Conservation (phyloP, 2,113 vertebrate species). For the Gila orcuttii region DNA sequence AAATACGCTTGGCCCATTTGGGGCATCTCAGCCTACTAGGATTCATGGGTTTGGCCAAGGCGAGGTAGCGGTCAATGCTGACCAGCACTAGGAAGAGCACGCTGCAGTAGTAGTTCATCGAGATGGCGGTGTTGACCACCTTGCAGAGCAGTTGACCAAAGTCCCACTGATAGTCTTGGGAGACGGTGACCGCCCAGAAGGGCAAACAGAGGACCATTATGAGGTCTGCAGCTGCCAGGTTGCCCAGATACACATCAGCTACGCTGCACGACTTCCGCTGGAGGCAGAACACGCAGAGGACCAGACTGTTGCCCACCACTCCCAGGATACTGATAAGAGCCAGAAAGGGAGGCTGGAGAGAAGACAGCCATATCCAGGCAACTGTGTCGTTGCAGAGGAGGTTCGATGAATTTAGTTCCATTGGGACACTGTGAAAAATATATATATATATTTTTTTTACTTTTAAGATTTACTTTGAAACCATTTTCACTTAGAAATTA, state of each 20-base stretch:
- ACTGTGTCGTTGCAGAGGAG: slow-evolving; percentile 53
- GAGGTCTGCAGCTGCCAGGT: slow-evolving; percentile 71
- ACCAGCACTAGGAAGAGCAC: slow-evolving; percentile 70
- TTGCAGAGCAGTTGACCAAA: slow-evolving; percentile 71
- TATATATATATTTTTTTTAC: no score
- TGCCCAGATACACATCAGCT: slow-evolving; percentile 73
- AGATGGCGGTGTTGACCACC: slow-evolving; percentile 67
- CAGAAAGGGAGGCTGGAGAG: slow-evolving; percentile 66
- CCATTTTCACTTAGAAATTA: background rate
- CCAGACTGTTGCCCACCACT: slow-evolving; percentile 67
- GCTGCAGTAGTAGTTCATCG: slow-evolving; percentile 71
- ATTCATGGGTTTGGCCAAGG: slow-evolving; percentile 66
- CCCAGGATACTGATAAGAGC: slow-evolving; percentile 65
- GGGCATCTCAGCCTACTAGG: slow-evolving; percentile 59
- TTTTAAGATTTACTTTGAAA: background rate
- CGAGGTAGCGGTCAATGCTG: slow-evolving; percentile 74
- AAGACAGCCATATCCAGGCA: slow-evolving; percentile 65
- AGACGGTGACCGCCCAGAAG: slow-evolving; percentile 69
- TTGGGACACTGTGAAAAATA: background rate
- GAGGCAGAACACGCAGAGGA: slow-evolving; percentile 67
- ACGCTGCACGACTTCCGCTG: slow-evolving; percentile 66
- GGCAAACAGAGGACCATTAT: slow-evolving; percentile 71
- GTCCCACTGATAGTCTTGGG: slow-evolving; percentile 64
- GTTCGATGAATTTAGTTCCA: slow-evolving; percentile 34
- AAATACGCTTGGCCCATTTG: slow-evolving; percentile 64